phyloP scores from a whole-genome alignment of 2,113 vertebrate genomes.

The Lampris incognitus region DNA sequence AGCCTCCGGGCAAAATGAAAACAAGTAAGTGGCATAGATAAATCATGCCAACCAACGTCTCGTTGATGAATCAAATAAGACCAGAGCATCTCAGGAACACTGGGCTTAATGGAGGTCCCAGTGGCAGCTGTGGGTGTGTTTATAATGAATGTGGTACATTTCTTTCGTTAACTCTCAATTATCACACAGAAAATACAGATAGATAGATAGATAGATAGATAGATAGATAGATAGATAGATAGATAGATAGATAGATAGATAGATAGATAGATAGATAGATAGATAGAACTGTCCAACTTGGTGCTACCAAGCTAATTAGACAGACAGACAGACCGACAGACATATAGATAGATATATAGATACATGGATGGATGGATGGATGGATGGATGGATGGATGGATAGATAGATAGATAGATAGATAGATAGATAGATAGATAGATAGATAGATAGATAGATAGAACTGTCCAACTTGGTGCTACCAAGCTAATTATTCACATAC shows the following conservation, averaged over 20 bases:
- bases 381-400: slow-evolving; percentile 20
- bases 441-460: slow-evolving; percentile 39
- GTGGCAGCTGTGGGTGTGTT: slow-evolving; percentile 72
- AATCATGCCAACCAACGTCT: slow-evolving; percentile 83
- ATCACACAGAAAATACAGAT: slow-evolving; percentile 40
- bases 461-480: background rate
- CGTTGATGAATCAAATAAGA: slow-evolving; percentile 80
- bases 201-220: slow-evolving; percentile 11
- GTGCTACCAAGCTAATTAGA: slow-evolving; percentile 27
- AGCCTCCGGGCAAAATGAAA: slow-evolving; percentile 85
- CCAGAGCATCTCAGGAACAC: slow-evolving; percentile 72
- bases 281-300: slow-evolving; percentile 5
- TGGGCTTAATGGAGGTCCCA: slow-evolving; percentile 79
- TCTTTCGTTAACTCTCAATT: slow-evolving; percentile 71
- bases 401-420: slow-evolving; percentile 42
- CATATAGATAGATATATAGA: slow-evolving; percentile 10
- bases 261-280: slow-evolving; percentile 40
- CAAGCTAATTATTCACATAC: slow-evolving; percentile 76
- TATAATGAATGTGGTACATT: slow-evolving; percentile 65
- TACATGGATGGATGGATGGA: slow-evolving; percentile 13
- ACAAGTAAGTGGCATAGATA: slow-evolving; percentile 86
- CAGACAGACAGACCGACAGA: slow-evolving; percentile 26
- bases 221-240: slow-evolving; percentile 38
- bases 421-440: slow-evolving; percentile 39
- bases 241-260: slow-evolving; percentile 26